These are phyloP conservation scores for Motacilla tschutschensis DNA, from an alignment of 2,113 vertebrate species.

Conservation along the genomic window DNA sequence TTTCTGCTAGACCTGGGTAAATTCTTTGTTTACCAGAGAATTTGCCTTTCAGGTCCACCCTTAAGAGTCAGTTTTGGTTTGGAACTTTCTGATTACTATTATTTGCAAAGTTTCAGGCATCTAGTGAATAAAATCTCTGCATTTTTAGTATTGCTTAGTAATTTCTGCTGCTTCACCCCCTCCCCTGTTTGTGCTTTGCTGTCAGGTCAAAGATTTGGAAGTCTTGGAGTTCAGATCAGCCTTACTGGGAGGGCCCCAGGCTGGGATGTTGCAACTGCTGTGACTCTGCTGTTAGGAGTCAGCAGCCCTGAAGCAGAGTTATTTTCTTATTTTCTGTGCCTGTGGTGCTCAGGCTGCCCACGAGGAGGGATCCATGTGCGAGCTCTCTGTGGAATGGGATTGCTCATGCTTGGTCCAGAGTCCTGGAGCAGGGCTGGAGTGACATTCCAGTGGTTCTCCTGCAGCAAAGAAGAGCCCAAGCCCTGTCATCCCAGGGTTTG, in stretches of 20 bases:
- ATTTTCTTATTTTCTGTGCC: neutral
- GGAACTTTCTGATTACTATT: neutral
- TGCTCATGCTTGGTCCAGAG: neutral
- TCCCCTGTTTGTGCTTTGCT: neutral
- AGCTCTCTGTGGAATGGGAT: neutral
- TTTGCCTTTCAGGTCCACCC: neutral
- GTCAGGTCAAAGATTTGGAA: neutral
- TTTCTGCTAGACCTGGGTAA: neutral
- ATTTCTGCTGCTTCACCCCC: neutral
- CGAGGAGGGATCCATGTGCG: neutral
- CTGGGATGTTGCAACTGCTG: neutral
- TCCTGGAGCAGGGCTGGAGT: neutral
- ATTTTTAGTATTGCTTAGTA: neutral
- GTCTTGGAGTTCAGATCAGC: neutral
- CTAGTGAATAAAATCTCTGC: neutral
- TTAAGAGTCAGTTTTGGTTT: neutral
- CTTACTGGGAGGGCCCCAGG: neutral
- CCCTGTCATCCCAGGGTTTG: neutral
- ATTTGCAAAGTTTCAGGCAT: neutral
- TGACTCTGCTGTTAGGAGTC: neutral
- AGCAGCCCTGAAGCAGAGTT: neutral
- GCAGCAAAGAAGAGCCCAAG: neutral
- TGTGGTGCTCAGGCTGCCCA: neutral
- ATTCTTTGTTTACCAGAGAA: neutral
- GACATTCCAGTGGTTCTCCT: neutral